Evolutionary conservation across 2,113 vertebrate species (phyloP), one percentile per base, ranked within the genome.

Genomic region (Scomber colias): DNA sequence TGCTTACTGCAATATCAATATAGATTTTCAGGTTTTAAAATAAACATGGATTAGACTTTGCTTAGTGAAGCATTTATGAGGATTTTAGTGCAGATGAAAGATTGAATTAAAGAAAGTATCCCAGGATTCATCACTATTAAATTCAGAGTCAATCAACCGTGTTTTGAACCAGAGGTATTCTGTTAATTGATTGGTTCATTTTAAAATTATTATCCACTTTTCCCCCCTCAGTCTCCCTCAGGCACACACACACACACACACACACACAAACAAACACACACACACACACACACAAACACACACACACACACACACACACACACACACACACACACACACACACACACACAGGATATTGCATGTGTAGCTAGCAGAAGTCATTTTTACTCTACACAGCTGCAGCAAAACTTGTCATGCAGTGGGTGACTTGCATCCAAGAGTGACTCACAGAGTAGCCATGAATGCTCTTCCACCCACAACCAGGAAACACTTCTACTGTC

Each of bases 381-480:
- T 81, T 71, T 76, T 40, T 64, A 35, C 60, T 44, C 64, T 68
- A 15, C 71, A 78, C 11, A 3, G 57, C 81, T 77, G 68, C 79
- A 82, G 76, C 87, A 67, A 83, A 82, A 83, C 73, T 69, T 48
- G 61, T 56, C 75, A 46, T 77, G 84, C 82, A 66, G 80, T 74
- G 77, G 82, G 9, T 84, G 84, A 89, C 81, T 83, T 82, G 80
- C 66, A 78, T 88, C 84, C 75, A 45, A 67, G 53, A 81, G 64
- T 89, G 90, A 92, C 79, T 90, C 85, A 84, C 55, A 3, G 24
- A 27, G 53, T 27, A 71, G n/a, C 81, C 56, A 17, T 76, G 80
- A 79, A 51, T 46, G 67, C 78, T 48, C 60, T 51, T 82, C 81
- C 86, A 71, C 77, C 77, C 83, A 81, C 82, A 75, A 55, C 40